Conservation (phyloP, 2,888 invertebrate genomes). For the Athalia rosae region DNA sequence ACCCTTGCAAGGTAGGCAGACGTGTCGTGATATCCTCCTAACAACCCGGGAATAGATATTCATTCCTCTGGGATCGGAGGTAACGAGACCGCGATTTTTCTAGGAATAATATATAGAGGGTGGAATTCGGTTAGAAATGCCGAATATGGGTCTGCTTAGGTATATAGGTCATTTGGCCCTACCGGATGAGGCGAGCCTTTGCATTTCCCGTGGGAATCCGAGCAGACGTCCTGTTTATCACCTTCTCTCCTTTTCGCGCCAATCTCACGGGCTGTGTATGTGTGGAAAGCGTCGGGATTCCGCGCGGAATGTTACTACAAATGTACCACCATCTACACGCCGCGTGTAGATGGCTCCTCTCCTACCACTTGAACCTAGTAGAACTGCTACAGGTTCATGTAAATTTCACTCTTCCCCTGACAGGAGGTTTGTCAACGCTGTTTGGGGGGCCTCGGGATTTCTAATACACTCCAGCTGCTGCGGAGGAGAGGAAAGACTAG, state of each 20-base stretch:
- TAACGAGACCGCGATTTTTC: conserved; percentile 26
- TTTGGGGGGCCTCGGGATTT: not conserved
- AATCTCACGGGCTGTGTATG: not conserved
- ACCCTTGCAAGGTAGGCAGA: too few relatives aligned
- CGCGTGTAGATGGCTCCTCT: not conserved
- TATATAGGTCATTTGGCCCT: not conserved
- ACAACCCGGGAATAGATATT: too few relatives aligned
- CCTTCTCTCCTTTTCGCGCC: not conserved
- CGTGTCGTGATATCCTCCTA: too few relatives aligned
- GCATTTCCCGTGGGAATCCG: conserved; percentile 40
- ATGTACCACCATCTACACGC: too few relatives aligned
- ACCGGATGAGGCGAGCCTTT: not conserved
- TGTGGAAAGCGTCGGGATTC: not conserved
- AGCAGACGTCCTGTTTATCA: conserved; percentile 41
- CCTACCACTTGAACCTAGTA: not conserved
- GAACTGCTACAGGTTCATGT: conserved; percentile 30
- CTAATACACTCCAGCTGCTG: not conserved
- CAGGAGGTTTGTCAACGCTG: conserved; percentile 35
- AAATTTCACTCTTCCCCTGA: conserved; percentile 17
- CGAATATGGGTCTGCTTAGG: conserved; percentile 3
- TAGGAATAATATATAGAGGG: not conserved
- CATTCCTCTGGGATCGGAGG: not conserved
- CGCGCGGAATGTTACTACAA: conserved; percentile 28
- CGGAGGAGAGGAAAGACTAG: not conserved
- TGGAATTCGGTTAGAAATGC: not conserved